Evolutionary conservation across 2,888 invertebrate species (phyloP).

Genomic region (Mimumesa dahlbomi): DNA sequence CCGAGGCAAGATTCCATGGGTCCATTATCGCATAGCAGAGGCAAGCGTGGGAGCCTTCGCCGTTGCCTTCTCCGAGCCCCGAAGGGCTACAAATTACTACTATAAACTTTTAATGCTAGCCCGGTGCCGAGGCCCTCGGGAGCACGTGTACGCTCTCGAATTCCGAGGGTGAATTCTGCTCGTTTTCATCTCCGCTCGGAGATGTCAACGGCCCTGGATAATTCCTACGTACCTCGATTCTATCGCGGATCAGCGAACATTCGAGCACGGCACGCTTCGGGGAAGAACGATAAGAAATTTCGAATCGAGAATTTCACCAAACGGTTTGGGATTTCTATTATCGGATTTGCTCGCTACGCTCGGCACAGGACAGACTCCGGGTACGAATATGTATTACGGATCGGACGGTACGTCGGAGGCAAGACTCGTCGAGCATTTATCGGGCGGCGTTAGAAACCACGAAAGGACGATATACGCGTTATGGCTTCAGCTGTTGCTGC

Average conservation of each 20-base stretch:
- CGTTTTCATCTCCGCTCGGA: too few species aligned
- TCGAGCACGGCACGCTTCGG: too few species aligned
- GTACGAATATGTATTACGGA: too few species aligned
- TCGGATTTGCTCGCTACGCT: too few species aligned
- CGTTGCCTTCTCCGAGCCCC: constrained; percentile 39
- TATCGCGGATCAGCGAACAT: too few species aligned
- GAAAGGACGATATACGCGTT: constrained; percentile 20
- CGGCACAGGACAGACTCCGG: too few species aligned
- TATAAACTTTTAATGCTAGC: constrained; percentile 71
- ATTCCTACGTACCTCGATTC: too few species aligned
- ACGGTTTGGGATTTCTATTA: too few species aligned
- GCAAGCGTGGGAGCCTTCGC: constrained; percentile 70
- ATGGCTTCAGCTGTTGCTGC: constrained; percentile 60
- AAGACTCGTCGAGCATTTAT: constrained; percentile 34
- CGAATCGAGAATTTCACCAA: constrained; percentile 7
- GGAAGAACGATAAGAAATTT: constrained; percentile 2
- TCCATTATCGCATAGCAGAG: constrained; percentile 67
- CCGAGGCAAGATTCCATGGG: constrained; percentile 32
- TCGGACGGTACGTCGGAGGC: not conserved
- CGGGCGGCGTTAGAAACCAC: constrained; percentile 30
- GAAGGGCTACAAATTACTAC: constrained; percentile 70
- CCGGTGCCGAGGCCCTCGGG: constrained; percentile 44
- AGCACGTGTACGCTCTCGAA: constrained; percentile 53
- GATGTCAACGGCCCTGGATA: not conserved
- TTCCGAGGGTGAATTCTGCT: constrained; percentile 39